These are phyloP conservation scores for Lagopus muta DNA, from an alignment of 2,113 vertebrate species.

Conservation along the genomic window DNA sequence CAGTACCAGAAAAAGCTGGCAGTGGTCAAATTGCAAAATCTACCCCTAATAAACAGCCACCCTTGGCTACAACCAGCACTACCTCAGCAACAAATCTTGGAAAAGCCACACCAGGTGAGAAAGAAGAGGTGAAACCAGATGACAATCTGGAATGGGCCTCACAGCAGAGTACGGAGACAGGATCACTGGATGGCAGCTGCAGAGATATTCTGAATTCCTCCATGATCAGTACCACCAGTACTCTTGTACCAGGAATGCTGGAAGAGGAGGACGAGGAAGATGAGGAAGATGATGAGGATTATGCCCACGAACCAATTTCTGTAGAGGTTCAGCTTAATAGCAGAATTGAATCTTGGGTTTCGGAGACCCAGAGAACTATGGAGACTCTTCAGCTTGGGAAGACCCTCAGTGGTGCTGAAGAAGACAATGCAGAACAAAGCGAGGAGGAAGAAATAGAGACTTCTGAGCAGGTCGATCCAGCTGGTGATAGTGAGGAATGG, in stretches of 20 bases:
- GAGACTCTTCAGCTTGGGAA: conserved; percentile 95
- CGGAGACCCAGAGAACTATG: conserved; percentile 91
- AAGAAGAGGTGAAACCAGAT: conserved; percentile 88
- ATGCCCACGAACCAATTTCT: conserved; percentile 89
- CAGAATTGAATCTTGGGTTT: conserved; percentile 97
- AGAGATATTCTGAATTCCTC: conserved; percentile 92
- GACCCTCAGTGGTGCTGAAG: conserved; percentile 87
- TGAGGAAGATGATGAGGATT: conserved; percentile 87
- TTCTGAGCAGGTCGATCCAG: conserved; percentile 77
- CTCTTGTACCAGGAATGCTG: conserved; percentile 95
- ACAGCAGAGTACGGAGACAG: conserved; percentile 96
- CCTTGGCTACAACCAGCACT: background rate
- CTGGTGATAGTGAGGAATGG: conserved; percentile 73
- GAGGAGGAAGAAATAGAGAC: conserved; percentile 86
- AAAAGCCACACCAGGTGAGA: conserved; percentile 72
- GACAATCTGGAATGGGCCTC: conserved; percentile 96
- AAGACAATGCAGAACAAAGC: conserved; percentile 85
- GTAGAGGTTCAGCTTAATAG: conserved; percentile 93
- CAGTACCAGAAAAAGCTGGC: conserved; percentile 62
- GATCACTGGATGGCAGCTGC: conserved; percentile 95
- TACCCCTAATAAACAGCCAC: conserved; percentile 57
- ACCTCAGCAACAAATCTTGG: conserved; percentile 69
- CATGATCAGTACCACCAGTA: conserved; percentile 97
- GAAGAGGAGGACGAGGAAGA: conserved; percentile 93
- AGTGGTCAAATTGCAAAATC: conserved; percentile 38